A percentile compares a stretch with the other conserved stretches of the same genome.
phyloP scores from a whole-genome alignment of 2,113 vertebrate species.

The Tupaia chinensis region DNA sequence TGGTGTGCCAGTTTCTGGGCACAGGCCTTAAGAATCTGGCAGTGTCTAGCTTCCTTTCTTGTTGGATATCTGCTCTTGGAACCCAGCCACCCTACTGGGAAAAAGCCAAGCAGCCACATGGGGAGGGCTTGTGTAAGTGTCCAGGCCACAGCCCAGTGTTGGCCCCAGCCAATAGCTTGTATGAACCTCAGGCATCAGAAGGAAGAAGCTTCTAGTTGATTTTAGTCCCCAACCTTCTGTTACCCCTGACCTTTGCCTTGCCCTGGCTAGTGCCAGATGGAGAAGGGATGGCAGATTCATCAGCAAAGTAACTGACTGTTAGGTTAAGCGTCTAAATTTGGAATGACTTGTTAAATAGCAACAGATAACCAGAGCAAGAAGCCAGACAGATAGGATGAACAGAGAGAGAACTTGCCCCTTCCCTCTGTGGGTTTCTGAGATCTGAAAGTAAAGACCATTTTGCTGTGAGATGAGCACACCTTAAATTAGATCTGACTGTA shows the following conservation, averaged over 20 bases:
- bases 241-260: neutral
- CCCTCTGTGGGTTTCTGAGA: neutral
- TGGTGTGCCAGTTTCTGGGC: neutral
- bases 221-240: neutral
- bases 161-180: neutral
- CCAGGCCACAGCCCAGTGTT: neutral
- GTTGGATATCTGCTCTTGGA: neutral
- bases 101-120: neutral
- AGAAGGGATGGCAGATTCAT: neutral
- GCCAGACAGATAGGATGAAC: neutral
- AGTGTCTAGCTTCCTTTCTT: neutral
- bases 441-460: neutral
- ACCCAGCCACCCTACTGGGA: neutral
- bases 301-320: neutral
- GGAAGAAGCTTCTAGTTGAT: neutral
- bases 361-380: neutral
- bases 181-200: neutral
- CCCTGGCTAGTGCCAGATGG: neutral
- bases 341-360: neutral
- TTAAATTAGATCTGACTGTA: neutral
- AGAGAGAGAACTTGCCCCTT: neutral
- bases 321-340: neutral
- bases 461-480: neutral
- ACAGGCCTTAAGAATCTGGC: neutral
- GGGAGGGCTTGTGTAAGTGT: neutral